Evolutionary conservation across 2,113 vertebrate genomes (phyloP), one percentile per base, ranked within the genome.

Genomic region (Sylvietta virens): DNA sequence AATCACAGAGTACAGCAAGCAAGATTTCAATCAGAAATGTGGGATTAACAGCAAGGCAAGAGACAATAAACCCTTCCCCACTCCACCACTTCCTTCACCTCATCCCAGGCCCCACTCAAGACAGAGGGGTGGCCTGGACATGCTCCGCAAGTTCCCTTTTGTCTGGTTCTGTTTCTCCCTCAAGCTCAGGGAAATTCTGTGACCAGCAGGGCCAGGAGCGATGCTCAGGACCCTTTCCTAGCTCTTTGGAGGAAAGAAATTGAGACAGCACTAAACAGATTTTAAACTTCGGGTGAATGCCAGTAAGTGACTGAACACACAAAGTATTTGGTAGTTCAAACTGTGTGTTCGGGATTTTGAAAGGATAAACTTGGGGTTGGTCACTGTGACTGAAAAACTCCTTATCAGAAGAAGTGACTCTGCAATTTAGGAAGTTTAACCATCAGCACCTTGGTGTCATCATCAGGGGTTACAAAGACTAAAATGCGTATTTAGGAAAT

Each of bases 1-100:
- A 66, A 97, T 95, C 95, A 97, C 94, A 98, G 98, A 69, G 93
- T 86, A 86, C 82, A 98, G 98, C 97, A 76, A 96, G 97, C 97
- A 96, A 96, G 95, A 97, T 95, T 71, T 92, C 97, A 90, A 95
- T 87, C 24, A 92, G 96, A 95, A 93, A 95, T 6, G 45, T 79
- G 39, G 8, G 81, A 92, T 93, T 80, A 88, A 81, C 61, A 91
- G 97, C 81, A 53, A 35, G 93, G 89, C 56, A 84, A 95, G 95
- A 97, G 93, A 28, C 60, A 64, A 88, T 33, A 93, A 60, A 87
- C 51, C 66, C 24, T 60, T 53, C 56, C 73, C 81, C 57, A 16
- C 40, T 72, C 23, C 40, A 53, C 11, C 3, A 2, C 6, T 48
- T 47, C 56, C 30, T 82, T 18, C 53, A 21, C 30, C 44, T 24